phyloP scores from a whole-genome alignment of 1,140 invertebrate species.

The Drosophila ogumai region DNA sequence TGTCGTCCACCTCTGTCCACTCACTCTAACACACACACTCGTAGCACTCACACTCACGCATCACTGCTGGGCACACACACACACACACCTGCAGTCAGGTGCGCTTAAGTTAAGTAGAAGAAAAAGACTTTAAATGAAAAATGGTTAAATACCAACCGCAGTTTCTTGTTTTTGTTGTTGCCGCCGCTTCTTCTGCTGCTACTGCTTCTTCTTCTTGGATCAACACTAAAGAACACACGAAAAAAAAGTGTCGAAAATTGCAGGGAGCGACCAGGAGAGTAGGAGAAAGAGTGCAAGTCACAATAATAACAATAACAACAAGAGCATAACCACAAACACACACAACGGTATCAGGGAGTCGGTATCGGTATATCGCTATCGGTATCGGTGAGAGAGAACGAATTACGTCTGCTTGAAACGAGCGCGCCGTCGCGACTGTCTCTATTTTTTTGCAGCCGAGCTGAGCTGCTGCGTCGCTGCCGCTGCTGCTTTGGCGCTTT shows the following conservation, averaged over 20 bases:
- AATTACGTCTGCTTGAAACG: slow-evolving; percentile 70
- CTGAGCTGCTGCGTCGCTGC: slow-evolving; percentile 14
- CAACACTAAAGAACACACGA: slow-evolving; percentile 61
- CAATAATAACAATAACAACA: slow-evolving; percentile 38
- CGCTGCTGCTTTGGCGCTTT: slow-evolving; percentile 14
- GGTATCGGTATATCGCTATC: slow-evolving; percentile 15
- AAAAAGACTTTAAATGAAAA: slow-evolving; percentile 15
- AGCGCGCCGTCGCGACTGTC: slow-evolving; percentile 79
- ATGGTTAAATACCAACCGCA: slow-evolving; percentile 51
- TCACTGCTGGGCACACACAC: slow-evolving; percentile 8
- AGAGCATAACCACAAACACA: slow-evolving; percentile 36
- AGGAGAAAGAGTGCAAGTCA: slow-evolving; percentile 28
- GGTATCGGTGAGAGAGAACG: slow-evolving; percentile 32
- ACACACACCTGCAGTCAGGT: slow-evolving; percentile 23
- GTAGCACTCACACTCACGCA: slow-evolving; percentile 15
- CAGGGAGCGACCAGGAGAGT: slow-evolving; percentile 24
- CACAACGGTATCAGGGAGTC: slow-evolving; percentile 25
- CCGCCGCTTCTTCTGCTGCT: slow-evolving; percentile 2
- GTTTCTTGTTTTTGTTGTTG: slow-evolving; percentile 39
- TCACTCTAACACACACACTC: slow-evolving; percentile 28
- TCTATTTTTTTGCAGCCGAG: slow-evolving; percentile 41
- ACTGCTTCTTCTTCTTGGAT: slow-evolving; percentile 23
- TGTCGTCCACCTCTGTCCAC: slow-evolving; percentile 63
- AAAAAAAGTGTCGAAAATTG: slow-evolving; percentile 60
- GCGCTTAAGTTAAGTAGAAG: slow-evolving; percentile 19